Evolutionary conservation across 2,888 invertebrate genomes (phyloP), one percentile per base, ranked within the genome.

Genomic region (Agonopterix subpropinquella): DNA sequence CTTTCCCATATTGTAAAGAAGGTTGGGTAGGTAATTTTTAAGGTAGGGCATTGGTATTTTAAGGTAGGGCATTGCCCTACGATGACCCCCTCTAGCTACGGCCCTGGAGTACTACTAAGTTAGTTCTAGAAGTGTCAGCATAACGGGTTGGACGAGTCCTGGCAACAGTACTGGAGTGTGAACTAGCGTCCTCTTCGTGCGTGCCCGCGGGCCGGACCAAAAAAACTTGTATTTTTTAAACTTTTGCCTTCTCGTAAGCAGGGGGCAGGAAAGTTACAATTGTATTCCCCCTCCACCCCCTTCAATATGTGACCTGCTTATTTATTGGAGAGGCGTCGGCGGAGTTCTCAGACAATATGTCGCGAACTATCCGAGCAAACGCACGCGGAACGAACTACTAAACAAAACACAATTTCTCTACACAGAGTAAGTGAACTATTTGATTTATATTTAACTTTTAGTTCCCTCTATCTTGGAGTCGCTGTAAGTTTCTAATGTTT

Each of bases 221-320:
- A 67, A 83, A 72, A 83, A 86, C 85, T 87, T 87, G 81, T 86
- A 80, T 87, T 87, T 88, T 88, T 87, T 86, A 86, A 88, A 87
- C 80, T 88, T 28, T 84, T 78, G 77, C 80, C 81, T 79, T 75
- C 76, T 70, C 78, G 75, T 80, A 78, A 80, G 80, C 74, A 67
- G 76, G 72, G 65, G 73, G 76, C 71, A 75, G 68, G 74, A 85
- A 88, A 88, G 85, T 88, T 88, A 85, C 87, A 86, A 88, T 88
- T 87, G 87, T 85, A 75, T 86, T 82, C 81, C 73, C 81, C 77
- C 81, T 78, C 69, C 71, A 69, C 81, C 83, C 79, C 82, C 77
- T 85, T 83, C 87, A 87, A 87, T 88, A 87, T 88, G 88, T 88
- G 88, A 87, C 87, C 87, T 85, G 88, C 77, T 87, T 87, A 86